Conservation (phyloP, 2,113 vertebrate genomes). For the Heterochromis multidens region DNA sequence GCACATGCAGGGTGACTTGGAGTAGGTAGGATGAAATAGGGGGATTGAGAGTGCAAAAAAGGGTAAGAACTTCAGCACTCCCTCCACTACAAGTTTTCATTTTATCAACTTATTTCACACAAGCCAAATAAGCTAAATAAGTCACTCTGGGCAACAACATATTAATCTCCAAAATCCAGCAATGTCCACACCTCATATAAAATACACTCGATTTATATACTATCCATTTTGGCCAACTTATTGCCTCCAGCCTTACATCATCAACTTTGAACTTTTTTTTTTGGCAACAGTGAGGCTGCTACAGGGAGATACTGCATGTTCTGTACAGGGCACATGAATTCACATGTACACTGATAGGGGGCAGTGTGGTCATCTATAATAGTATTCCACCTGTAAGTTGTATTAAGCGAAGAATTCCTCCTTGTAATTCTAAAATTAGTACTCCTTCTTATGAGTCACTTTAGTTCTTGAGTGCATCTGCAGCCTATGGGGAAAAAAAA, state of each 20-base stretch:
- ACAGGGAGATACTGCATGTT: not conserved
- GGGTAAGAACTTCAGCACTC: not conserved
- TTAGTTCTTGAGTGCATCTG: not conserved
- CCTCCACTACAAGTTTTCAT: not conserved
- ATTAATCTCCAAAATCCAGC: constrained; percentile 22
- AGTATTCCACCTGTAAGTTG: not conserved
- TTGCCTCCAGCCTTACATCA: not conserved
- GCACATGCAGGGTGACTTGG: constrained; percentile 1
- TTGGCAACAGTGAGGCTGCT: constrained; percentile 1
- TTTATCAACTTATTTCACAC: constrained; percentile 15
- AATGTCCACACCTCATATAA: not conserved
- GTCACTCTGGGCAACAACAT: not conserved
- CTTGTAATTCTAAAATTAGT: constrained; percentile 18
- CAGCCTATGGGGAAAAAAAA: accelerated
- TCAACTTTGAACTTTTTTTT: not conserved
- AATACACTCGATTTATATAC: not conserved
- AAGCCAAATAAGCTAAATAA: not conserved
- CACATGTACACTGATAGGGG: constrained; percentile 48
- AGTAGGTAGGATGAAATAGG: not conserved
- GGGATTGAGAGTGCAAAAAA: not conserved
- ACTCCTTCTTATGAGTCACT: not conserved
- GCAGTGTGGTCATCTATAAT: constrained; percentile 60
- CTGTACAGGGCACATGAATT: not conserved
- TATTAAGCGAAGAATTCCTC: not conserved
- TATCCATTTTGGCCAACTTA: not conserved